phyloP scores from a whole-genome alignment of 1,140 invertebrate genomes.

The Musca domestica region DNA sequence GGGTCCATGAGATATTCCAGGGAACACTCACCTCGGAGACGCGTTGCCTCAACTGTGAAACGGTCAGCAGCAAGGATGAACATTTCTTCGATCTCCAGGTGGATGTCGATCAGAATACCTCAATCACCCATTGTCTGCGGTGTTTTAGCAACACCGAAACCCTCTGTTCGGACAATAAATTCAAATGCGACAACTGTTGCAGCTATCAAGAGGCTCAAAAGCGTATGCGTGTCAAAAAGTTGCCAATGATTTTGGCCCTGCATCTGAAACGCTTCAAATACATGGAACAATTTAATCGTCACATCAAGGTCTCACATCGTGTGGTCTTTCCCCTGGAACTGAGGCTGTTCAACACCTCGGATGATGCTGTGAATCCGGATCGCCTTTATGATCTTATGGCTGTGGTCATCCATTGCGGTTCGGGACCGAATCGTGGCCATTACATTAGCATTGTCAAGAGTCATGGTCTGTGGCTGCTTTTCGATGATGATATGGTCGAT shows the following conservation, averaged over 20 bases:
- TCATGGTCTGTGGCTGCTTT: slow-evolving; percentile 97
- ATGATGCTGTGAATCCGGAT: slow-evolving; percentile 97
- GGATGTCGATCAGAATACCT: slow-evolving; percentile 99
- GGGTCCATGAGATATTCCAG: slow-evolving; percentile 99
- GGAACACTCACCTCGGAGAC: slow-evolving; percentile 99
- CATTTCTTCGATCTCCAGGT: slow-evolving; percentile 99
- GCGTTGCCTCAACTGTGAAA: slow-evolving; percentile 98
- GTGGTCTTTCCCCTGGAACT: slow-evolving; percentile 98
- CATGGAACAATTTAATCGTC: slow-evolving; percentile 96
- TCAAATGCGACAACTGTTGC: slow-evolving; percentile 99
- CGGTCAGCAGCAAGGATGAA: slow-evolving; percentile 98
- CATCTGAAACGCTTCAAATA: slow-evolving; percentile 99
- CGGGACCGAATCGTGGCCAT: slow-evolving; percentile 97
- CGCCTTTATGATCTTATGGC: slow-evolving; percentile 97
- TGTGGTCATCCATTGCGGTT: slow-evolving; percentile 99
- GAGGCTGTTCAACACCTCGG: slow-evolving; percentile 97
- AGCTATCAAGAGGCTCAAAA: slow-evolving; percentile 99
- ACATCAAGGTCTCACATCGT: slow-evolving; percentile 98
- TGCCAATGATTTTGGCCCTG: slow-evolving; percentile 95
- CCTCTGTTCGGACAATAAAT: slow-evolving; percentile 99
- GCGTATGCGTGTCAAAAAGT: slow-evolving; percentile 96
- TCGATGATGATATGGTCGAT: slow-evolving; percentile 99
- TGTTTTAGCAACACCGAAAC: slow-evolving; percentile 99
- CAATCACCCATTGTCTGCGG: slow-evolving; percentile 95
- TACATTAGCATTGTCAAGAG: slow-evolving; percentile 99